Percentiles rank a stretch among this genome's conserved stretches.
These are phyloP conservation scores for Lepeophtheirus nordmannii DNA, from an alignment of 2,888 invertebrate genomes.

Conservation along the genomic window DNA sequence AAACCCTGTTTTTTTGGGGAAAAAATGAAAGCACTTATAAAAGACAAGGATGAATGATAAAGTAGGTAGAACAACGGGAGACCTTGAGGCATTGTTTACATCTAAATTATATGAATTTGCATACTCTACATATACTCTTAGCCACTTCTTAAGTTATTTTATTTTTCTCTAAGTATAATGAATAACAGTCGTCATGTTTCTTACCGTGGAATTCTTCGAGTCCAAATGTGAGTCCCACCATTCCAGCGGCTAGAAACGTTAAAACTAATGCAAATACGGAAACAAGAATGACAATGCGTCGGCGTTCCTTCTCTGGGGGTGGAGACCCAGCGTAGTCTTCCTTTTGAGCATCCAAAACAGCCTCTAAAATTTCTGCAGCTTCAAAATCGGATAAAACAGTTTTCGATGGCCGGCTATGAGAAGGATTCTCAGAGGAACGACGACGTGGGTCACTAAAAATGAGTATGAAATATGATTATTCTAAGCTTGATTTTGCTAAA, in stretches of 20 bases:
- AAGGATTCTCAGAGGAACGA: constrained; percentile 7
- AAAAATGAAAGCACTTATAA: too few relatives aligned
- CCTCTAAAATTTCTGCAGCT: constrained; percentile 1
- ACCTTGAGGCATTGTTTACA: too few relatives aligned
- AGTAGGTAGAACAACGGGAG: too few relatives aligned
- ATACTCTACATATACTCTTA: too few relatives aligned
- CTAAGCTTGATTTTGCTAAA: not conserved
- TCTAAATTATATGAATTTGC: too few relatives aligned
- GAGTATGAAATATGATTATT: not conserved
- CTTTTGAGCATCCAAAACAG: not conserved
- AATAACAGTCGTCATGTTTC: not conserved
- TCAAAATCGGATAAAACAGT: constrained; percentile 1
- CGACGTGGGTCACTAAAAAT: not conserved
- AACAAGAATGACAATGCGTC: constrained; percentile 10
- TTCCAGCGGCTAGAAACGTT: constrained; percentile 10
- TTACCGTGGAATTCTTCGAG: constrained; percentile 11
- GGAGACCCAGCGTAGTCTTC: not conserved
- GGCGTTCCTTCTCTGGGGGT: constrained; percentile 18
- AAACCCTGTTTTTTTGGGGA: too few relatives aligned
- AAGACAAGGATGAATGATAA: too few relatives aligned
- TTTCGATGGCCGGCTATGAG: not conserved
- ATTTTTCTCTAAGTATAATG: too few relatives aligned
- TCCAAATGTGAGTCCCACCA: constrained; percentile 17
- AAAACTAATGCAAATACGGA: constrained; percentile 9
- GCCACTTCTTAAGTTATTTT: too few relatives aligned